phyloP scores from a whole-genome alignment of 2,797 vertebrate species.

The Pygocentrus nattereri region DNA sequence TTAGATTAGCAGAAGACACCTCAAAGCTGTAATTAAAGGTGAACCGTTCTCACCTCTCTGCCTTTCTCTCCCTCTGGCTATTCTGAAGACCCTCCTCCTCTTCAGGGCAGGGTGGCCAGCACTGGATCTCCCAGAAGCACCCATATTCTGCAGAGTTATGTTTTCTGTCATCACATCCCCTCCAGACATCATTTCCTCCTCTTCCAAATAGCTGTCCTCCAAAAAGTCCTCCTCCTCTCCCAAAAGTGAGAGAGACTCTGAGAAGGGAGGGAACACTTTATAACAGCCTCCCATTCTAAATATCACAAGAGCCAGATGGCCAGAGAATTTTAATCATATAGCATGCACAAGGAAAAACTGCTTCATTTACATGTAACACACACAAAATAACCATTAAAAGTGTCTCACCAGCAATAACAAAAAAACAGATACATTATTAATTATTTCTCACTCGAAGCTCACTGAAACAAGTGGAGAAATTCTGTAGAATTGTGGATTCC shows the following conservation, averaged over 20 bases:
- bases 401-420: too few species aligned
- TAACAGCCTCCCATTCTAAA: background rate
- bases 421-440: too few species aligned
- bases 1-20: background rate
- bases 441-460: too few species aligned
- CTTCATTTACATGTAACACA: background rate
- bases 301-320: background rate
- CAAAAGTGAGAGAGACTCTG: conserved; percentile 79
- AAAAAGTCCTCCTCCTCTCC: conserved; percentile 79
- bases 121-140: conserved; percentile 50
- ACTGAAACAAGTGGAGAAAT: too few species aligned
- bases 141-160: conserved; percentile 63
- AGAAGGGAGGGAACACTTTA: conserved; percentile 31
- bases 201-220: conserved; percentile 79
- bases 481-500: too few species aligned
- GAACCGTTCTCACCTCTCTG: conserved; percentile 82
- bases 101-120: conserved; percentile 73
- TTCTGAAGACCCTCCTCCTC: conserved; percentile 80
- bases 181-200: conserved; percentile 78
- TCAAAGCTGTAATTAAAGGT: background rate
- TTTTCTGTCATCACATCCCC: conserved; percentile 75
- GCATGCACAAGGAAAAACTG: background rate
- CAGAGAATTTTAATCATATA: background rate
- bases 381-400: background rate
- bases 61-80: conserved; percentile 81